Evolutionary conservation across 2,888 invertebrate species (phyloP).

Genomic region (Harpagoxenus sublaevis): DNA sequence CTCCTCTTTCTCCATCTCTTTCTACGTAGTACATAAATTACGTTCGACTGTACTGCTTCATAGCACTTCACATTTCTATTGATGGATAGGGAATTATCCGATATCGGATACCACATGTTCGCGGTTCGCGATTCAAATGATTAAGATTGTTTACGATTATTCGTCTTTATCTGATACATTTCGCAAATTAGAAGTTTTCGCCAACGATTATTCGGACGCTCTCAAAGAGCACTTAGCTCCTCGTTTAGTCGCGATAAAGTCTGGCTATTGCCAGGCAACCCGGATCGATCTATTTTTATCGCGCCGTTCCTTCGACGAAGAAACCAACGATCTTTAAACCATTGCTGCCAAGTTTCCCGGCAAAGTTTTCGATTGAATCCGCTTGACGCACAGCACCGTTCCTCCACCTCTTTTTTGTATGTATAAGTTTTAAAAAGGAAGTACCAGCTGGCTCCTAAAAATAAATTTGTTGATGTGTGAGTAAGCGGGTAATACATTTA

Average conservation of each 20-base stretch:
- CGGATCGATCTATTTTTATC: slow-evolving; percentile 46
- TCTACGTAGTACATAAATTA: slow-evolving; percentile 17
- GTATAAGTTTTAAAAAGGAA: slow-evolving; percentile 20
- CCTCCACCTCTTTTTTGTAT: slow-evolving; percentile 3
- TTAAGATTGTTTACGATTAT: slow-evolving; percentile 24
- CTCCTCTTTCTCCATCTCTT: not conserved
- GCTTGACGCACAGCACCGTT: not conserved
- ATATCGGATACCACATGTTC: not conserved
- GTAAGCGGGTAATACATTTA: not conserved
- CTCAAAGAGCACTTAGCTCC: not conserved
- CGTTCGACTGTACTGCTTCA: not conserved
- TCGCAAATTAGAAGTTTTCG: slow-evolving; percentile 11
- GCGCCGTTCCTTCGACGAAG: not conserved
- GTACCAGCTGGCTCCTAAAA: slow-evolving; percentile 51
- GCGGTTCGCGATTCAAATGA: not conserved
- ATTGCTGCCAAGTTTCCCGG: slow-evolving; percentile 40
- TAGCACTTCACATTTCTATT: not conserved
- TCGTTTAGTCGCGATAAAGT: slow-evolving; percentile 4
- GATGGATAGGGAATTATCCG: not conserved
- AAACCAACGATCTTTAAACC: slow-evolving; percentile 38
- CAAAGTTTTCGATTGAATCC: slow-evolving; percentile 39
- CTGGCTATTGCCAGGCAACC: slow-evolving; percentile 19
- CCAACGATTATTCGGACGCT: not conserved
- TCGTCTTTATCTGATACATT: not conserved
- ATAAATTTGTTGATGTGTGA: slow-evolving; percentile 46